Conservation (phyloP, 2,888 invertebrate species). For the Euzetes globulus region DNA sequence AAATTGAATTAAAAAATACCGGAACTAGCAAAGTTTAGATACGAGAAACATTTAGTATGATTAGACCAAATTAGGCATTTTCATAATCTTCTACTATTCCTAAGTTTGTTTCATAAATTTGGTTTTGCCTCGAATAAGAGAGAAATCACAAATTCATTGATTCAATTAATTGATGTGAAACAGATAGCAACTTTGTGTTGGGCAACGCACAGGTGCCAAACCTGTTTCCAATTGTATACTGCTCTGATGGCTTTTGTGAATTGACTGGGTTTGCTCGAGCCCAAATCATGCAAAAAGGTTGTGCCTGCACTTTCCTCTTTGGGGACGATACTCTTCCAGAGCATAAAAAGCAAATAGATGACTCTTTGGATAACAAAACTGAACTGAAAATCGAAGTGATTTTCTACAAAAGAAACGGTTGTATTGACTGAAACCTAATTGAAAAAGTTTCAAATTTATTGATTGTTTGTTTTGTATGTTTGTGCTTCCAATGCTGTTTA, state of each 20-base stretch:
- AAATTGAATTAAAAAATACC: no score
- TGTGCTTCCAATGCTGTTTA: slow-evolving; percentile 49
- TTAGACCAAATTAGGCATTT: no score
- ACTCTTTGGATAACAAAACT: slow-evolving; percentile 76
- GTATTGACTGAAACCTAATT: slow-evolving; percentile 46
- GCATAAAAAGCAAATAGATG: slow-evolving; percentile 78
- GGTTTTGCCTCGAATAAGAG: no score
- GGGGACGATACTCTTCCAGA: slow-evolving; percentile 83
- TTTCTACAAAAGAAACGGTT: slow-evolving; percentile 90
- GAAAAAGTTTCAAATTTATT: background rate
- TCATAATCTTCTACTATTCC: no score
- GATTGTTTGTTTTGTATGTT: background rate
- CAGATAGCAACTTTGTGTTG: slow-evolving; percentile 93
- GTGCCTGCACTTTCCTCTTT: slow-evolving; percentile 88
- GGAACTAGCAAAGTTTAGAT: no score
- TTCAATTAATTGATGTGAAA: slow-evolving; percentile 41
- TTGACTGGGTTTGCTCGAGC: slow-evolving; percentile 86
- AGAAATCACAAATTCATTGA: no score
- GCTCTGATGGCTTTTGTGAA: slow-evolving; percentile 93
- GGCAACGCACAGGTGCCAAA: slow-evolving; percentile 86
- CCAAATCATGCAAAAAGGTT: slow-evolving; percentile 93
- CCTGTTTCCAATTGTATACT: slow-evolving; percentile 85
- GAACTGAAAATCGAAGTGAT: slow-evolving; percentile 89
- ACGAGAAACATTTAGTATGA: no score
- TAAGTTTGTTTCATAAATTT: no score